Base-by-base conservation (phyloP, 1,140 invertebrate species). In the Harlomillsia oculata region DNA sequence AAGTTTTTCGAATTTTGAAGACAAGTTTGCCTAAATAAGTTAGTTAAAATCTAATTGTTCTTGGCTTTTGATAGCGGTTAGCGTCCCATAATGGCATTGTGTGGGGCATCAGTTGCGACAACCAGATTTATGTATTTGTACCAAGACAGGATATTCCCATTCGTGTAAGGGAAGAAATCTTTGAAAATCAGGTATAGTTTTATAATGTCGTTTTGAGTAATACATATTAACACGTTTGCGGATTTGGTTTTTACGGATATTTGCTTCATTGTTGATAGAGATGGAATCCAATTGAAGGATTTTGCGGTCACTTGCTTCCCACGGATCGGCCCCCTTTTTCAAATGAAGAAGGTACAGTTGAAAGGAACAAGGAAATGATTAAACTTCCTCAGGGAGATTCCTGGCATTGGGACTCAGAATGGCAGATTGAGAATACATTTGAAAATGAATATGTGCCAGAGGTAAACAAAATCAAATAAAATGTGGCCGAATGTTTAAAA, bases 391-490 rank as follows among this genome's bases (percentile, higher is more conserved):
- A n/a, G n/a, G 91, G 89, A 0, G 81, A 89, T 79, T 86, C 88
- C 56, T 92, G 91, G 91, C 82, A 89, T 67, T 93, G 90, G 90
- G 88, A 95, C 74, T 83, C 83, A 3, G 87, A 90, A 63, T 96
- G 91, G 91, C 81, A 87, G 60, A 77, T 93, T 48, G 89, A 94
- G 70, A 78, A 87, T 13, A 87, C 84, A 25, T 75, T 94, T 41
- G 82, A 92, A 72, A 89, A 89, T 4, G 82, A 91, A 67, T 84
- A 84, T 3, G 73, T 93, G 44, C 84, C 87, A 72, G 88, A 92
- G 78, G 89, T 75, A 62, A 41, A 43, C n/a, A 34, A 48, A n/a
- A 21, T 3, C 16, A 39, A 28, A 26, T 13, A 14, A 4, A 23
- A 20, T 41, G 18, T 56, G 21, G 6, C 26, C 18, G 9, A 28